Evolutionary conservation across 2,113 vertebrate species (phyloP).

Genomic region (Hirundichthys speculiger): DNA sequence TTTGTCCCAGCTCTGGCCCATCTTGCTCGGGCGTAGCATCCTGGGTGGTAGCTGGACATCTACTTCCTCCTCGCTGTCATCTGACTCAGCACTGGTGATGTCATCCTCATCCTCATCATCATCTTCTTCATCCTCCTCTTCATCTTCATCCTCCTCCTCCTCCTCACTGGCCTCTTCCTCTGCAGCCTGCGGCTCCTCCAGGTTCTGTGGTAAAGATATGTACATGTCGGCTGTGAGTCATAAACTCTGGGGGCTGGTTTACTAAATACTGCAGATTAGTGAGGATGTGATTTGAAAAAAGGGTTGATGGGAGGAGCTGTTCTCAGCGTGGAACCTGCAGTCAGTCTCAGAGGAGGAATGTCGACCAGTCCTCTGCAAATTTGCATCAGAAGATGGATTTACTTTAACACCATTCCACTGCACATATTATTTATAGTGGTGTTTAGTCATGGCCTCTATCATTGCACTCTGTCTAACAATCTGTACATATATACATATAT

Average conservation of each 20-base stretch:
- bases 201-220: slow-evolving; percentile 78
- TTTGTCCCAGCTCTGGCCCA: slow-evolving; percentile 90
- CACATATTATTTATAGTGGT: too few relatives aligned
- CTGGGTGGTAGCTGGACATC: slow-evolving; percentile 79
- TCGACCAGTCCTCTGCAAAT: too few relatives aligned
- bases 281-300: neutral
- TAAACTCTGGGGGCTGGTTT: neutral
- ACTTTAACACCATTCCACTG: too few relatives aligned
- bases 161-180: slow-evolving; percentile 87
- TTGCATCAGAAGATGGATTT: neutral
- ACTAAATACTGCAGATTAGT: neutral
- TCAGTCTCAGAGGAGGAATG: too few relatives aligned
- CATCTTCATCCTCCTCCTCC: slow-evolving; percentile 79
- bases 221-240: neutral
- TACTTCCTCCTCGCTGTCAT: slow-evolving; percentile 89
- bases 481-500: too few relatives aligned
- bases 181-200: slow-evolving; percentile 79
- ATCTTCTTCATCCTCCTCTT: slow-evolving; percentile 87
- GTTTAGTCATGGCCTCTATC: too few relatives aligned
- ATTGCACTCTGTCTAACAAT: too few relatives aligned
- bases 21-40: slow-evolving; percentile 80
- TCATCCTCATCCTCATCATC: slow-evolving; percentile 87
- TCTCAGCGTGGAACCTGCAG: neutral
- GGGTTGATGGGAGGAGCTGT: neutral
- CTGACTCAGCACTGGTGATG: slow-evolving; percentile 90